A percentile compares a stretch with the other conserved stretches of the same genome.
phyloP scores from a whole-genome alignment of 2,797 vertebrate genomes.

The Falco naumanni region DNA sequence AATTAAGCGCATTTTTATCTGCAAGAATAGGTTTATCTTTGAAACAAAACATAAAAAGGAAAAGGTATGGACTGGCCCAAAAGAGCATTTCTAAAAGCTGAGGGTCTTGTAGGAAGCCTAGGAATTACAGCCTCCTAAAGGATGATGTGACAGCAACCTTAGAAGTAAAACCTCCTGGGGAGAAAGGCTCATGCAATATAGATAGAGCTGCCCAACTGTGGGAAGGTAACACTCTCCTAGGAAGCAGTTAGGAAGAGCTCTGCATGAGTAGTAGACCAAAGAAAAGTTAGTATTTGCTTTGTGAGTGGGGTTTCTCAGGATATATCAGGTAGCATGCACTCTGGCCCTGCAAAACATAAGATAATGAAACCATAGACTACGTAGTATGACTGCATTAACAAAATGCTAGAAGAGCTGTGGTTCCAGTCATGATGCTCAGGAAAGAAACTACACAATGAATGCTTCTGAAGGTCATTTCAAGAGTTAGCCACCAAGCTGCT shows the following conservation, averaged over 20 bases:
- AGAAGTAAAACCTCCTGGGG: background rate
- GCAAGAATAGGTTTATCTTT: background rate
- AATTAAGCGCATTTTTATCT: background rate
- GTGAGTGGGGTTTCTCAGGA: background rate
- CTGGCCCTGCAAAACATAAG: background rate
- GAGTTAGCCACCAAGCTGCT: background rate
- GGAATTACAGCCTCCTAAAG: background rate
- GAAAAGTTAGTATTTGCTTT: background rate
- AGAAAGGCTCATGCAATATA: background rate
- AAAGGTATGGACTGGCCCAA: background rate
- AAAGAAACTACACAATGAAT: background rate
- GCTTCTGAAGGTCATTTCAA: background rate
- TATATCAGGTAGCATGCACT: background rate
- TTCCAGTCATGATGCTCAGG: background rate
- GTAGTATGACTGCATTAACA: background rate
- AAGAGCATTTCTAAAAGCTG: background rate
- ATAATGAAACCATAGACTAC: background rate
- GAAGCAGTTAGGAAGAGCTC: background rate
- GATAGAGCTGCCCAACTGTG: background rate
- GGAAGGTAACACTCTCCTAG: background rate
- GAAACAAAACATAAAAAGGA: background rate
- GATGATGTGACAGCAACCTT: background rate
- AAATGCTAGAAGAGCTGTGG: background rate
- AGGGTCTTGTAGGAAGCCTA: background rate
- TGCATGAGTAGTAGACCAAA: background rate